phyloP scores from a whole-genome alignment of 2,113 vertebrate species.

The Nerophis ophidion region DNA sequence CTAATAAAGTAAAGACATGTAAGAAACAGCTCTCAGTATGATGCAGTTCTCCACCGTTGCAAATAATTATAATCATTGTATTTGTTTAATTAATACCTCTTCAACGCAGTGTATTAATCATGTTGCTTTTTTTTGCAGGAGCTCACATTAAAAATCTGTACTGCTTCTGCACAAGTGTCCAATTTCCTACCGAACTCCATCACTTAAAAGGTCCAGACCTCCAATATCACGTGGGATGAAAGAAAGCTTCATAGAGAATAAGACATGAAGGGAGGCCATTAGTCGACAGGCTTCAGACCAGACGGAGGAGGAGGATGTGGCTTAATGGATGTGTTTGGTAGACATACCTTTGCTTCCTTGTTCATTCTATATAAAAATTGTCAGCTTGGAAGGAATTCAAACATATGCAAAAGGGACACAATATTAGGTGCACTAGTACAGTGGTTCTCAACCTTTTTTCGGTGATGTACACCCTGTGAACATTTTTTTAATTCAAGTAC shows the following conservation, averaged over 20 bases:
- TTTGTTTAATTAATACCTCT: too few species aligned
- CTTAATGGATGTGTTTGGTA: constrained; percentile 56
- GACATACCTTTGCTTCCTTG: background rate
- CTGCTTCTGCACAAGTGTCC: constrained; percentile 14
- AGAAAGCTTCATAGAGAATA: constrained; percentile 64
- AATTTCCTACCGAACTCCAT: constrained; percentile 31
- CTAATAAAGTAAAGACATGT: background rate
- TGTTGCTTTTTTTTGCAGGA: background rate
- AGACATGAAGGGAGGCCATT: constrained; percentile 66
- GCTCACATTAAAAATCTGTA: constrained; percentile 7
- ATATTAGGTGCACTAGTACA: too few species aligned
- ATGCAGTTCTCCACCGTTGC: background rate
- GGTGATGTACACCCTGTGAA: too few species aligned
- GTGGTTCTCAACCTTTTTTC: too few species aligned
- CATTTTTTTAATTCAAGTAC: too few species aligned
- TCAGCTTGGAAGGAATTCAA: constrained; percentile 23
- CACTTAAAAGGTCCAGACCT: constrained; percentile 41
- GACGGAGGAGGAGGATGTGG: constrained; percentile 57
- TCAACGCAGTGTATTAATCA: background rate
- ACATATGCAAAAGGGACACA: too few species aligned
- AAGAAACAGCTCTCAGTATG: background rate
- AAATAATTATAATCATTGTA: background rate
- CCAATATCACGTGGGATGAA: constrained; percentile 53
- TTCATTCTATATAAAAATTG: background rate
- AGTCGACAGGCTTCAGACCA: constrained; percentile 52